Evolutionary conservation across 2,113 vertebrate species (phyloP).

Genomic region (Rhinolophus ferrumequinum): DNA sequence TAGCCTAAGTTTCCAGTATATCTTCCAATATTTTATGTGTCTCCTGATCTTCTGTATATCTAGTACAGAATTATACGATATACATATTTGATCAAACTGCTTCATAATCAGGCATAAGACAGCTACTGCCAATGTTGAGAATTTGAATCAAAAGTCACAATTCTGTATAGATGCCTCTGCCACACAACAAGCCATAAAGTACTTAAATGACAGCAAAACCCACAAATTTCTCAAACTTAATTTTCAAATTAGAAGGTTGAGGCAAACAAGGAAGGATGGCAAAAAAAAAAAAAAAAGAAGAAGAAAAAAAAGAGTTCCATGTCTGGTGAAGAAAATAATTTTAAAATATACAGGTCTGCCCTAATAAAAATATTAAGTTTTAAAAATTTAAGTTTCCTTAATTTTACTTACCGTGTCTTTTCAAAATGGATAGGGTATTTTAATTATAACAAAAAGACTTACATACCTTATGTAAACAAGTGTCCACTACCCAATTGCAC

Average conservation of each 20-base stretch:
- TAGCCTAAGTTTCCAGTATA: not conserved
- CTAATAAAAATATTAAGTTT: constrained; percentile 23
- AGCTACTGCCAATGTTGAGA: not conserved
- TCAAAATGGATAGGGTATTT: constrained; percentile 57
- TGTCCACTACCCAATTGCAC: constrained; percentile 99
- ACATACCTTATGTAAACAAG: constrained; percentile 99
- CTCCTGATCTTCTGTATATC: not conserved
- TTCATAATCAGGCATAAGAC: not conserved
- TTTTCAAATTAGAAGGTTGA: constrained; percentile 38
- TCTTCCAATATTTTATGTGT: constrained; percentile 12
- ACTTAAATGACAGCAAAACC: constrained; percentile 42
- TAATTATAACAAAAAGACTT: constrained; percentile 73
- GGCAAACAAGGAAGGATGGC: not conserved
- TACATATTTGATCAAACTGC: not conserved
- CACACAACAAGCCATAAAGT: not conserved
- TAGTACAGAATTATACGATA: not conserved
- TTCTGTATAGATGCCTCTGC: not conserved
- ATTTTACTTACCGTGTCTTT: constrained; percentile 61
- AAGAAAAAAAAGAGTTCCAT: not conserved
- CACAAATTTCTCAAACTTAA: constrained; percentile 25
- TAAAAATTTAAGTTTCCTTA: not conserved
- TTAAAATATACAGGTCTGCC: not conserved
- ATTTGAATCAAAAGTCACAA: constrained; percentile 30
- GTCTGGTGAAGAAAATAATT: not conserved
- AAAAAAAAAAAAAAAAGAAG: not conserved